Base-by-base conservation (phyloP, 2,113 vertebrate species). In the Vulpes lagopus region DNA sequence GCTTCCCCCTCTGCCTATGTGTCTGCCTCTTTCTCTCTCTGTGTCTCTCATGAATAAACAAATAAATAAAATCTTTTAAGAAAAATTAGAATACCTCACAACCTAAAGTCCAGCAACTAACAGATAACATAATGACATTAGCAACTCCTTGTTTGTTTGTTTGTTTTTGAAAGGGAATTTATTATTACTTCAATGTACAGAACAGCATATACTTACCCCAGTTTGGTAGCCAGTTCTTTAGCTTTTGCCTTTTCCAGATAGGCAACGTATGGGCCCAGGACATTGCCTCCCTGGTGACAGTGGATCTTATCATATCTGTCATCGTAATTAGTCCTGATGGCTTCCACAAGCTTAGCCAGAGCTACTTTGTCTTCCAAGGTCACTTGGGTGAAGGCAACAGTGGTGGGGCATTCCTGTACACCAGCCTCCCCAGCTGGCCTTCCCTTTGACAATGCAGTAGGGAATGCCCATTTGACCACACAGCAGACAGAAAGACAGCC, bases 71-170 rank as follows among this genome's bases (percentile, higher is more conserved):
- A 43, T 43, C 5, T 43, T 43, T 43, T 43, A 43, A 43, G 43
- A 88, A 49, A 71, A 74, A 38, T 0, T 25, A 51, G 32, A 62
- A 7, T 62, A 55, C 5, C 2, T 76, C 10, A 60, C 38, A 78
- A 93, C 57, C 17, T 65, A 85, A 94, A 86, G 55, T 6, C 4
- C 22, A 38, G 23, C 8, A 8, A 71, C 1, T 73, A 78, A 59
- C 1, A 30, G 51, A 83, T 67, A 93, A 73, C 11, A 95, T 30
- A 89, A 81, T 64, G 7, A 57, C 30, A 81, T 17, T 89, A 81
- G 74, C 1, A 69, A 49, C 32, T 30, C 3, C 2, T 8, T 6
- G 14, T 19, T 6, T 3, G 3, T 15, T 51, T 8, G 16, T 30
- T 32, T n/a, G n/a, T 69, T 64, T 69, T n/a, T 51, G 0, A 9